Percentiles rank a stretch among this genome's conserved stretches.
Evolutionary conservation across 2,797 vertebrate species (phyloP).

Genomic region (Ctenochaetus hawaiiensis): DNA sequence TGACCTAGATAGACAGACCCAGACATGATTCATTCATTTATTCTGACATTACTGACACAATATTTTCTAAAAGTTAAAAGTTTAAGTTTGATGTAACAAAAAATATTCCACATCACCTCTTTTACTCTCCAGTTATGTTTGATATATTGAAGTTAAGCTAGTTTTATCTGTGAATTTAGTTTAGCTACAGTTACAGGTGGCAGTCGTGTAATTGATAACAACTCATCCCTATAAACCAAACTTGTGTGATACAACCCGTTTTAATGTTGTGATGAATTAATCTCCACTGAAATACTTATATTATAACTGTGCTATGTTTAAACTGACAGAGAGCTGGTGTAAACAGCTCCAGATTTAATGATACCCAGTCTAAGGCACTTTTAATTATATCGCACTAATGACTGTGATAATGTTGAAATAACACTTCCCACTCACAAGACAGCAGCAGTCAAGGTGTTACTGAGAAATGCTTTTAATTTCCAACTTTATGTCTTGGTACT

Average conservation of each 20-base stretch:
- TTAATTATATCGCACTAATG: not conserved
- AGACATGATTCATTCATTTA: too few species aligned
- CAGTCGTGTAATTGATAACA: too few species aligned
- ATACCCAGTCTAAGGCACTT: not conserved
- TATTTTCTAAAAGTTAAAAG: not conserved
- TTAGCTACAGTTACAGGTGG: too few species aligned
- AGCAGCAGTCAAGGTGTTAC: not conserved
- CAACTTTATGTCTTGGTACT: not conserved
- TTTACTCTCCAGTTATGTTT: too few species aligned
- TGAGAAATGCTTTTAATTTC: slow-evolving; percentile 1
- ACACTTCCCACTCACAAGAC: not conserved
- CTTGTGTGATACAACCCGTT: not conserved
- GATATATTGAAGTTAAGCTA: too few species aligned
- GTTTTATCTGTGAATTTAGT: too few species aligned
- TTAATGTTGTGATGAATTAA: not conserved
- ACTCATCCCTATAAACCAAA: not conserved
- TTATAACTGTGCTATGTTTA: not conserved
- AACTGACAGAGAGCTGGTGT: not conserved
- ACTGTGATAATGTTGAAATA: not conserved
- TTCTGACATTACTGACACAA: not conserved
- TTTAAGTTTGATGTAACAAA: too few species aligned
- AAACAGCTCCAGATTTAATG: not conserved
- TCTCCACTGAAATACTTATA: not conserved
- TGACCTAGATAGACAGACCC: not conserved
- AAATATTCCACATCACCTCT: too few species aligned